Percentiles rank a stretch among this genome's conserved stretches.
Conservation (phyloP, 2,113 vertebrate genomes). For the Aptenodytes forsteri region DNA sequence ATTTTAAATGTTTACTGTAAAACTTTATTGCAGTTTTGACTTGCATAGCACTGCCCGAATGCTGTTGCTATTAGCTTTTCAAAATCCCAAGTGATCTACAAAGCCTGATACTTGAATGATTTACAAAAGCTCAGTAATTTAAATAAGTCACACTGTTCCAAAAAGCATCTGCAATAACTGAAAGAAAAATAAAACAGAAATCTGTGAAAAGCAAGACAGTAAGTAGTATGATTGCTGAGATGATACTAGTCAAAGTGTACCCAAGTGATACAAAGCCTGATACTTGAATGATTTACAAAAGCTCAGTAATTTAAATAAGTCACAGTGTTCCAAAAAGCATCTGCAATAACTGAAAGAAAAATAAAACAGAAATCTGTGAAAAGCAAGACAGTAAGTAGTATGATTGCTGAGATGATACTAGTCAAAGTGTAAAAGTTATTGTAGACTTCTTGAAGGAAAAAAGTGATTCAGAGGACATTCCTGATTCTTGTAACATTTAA, state of each 20-base stretch:
- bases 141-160: not conserved
- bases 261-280: too few relatives aligned
- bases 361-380: not conserved
- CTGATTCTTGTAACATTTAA: not conserved
- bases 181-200: not conserved
- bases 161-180: not conserved
- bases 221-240: not conserved
- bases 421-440: not conserved
- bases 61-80: not conserved
- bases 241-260: not conserved
- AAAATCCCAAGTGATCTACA: not conserved
- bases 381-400: not conserved
- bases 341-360: not conserved
- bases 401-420: not conserved
- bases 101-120: not conserved
- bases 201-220: not conserved
- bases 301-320: too few relatives aligned
- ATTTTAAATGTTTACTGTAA: not conserved
- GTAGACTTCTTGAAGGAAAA: not conserved
- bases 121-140: not conserved
- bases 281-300: too few relatives aligned
- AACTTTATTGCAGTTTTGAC: not conserved
- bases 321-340: not conserved
- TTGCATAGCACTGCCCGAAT: not conserved
- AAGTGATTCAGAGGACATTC: too few relatives aligned